Percentiles rank a stretch among this genome's conserved stretches.
phyloP scores from a whole-genome alignment of 2,888 invertebrate species.

The Brachyptera risi region DNA sequence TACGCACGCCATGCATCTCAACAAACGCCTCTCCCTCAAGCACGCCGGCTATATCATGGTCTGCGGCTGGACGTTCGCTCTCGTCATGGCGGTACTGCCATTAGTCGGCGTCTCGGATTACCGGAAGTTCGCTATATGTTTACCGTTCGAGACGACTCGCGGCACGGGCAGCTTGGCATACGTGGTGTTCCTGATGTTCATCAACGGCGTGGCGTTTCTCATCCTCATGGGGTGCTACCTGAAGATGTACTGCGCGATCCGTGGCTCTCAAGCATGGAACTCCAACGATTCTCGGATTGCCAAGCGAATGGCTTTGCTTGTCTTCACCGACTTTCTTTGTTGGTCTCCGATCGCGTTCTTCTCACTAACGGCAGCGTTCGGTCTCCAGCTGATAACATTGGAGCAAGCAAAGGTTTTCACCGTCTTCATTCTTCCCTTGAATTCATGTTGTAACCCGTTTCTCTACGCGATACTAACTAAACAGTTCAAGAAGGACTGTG shows the following conservation, averaged over 20 bases:
- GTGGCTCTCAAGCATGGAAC: slow-evolving; percentile 97
- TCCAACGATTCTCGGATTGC: slow-evolving; percentile 95
- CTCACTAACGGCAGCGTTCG: slow-evolving; percentile 89
- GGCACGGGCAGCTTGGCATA: slow-evolving; percentile 76
- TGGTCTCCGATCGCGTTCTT: slow-evolving; percentile 98
- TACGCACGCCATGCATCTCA: slow-evolving; percentile 95
- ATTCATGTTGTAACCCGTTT: slow-evolving; percentile 97
- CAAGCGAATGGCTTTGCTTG: slow-evolving; percentile 92
- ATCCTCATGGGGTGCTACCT: slow-evolving; percentile 94
- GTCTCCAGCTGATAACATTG: slow-evolving; percentile 82
- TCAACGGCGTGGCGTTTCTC: slow-evolving; percentile 91
- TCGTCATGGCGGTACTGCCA: slow-evolving; percentile 83
- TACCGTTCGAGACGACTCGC: slow-evolving; percentile 88
- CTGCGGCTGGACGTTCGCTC: slow-evolving; percentile 86
- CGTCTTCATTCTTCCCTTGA: slow-evolving; percentile 91
- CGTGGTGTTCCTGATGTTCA: slow-evolving; percentile 83
- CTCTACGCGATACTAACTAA: slow-evolving; percentile 96
- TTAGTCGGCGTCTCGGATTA: slow-evolving; percentile 91
- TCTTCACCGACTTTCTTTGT: slow-evolving; percentile 95
- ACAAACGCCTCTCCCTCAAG: slow-evolving; percentile 56
- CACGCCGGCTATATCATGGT: slow-evolving; percentile 73
- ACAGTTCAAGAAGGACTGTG: slow-evolving; percentile 96
- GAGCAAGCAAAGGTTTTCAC: slow-evolving; percentile 95
- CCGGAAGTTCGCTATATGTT: slow-evolving; percentile 92
- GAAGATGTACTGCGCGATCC: slow-evolving; percentile 96